Percentiles rank a stretch among this genome's conserved stretches.
These are phyloP conservation scores for Brachypalpus laphriformis DNA, from an alignment of 2,888 invertebrate genomes.

Conservation along the genomic window DNA sequence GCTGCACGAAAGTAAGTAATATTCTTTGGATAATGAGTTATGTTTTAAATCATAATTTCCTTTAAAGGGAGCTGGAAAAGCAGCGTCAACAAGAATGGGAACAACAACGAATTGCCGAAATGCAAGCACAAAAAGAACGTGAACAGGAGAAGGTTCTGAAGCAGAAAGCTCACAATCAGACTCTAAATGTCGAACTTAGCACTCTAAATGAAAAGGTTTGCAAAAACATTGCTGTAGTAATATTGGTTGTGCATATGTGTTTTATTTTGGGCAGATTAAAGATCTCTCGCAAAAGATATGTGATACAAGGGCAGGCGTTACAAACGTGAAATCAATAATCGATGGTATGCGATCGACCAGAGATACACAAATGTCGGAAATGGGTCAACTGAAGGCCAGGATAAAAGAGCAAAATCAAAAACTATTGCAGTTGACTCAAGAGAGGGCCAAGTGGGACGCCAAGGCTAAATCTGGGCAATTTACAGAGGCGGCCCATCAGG, in stretches of 20 bases:
- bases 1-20: constrained; percentile 85
- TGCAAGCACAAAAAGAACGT: constrained; percentile 92
- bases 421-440: constrained; percentile 91
- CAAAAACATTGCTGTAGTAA: neutral
- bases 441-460: constrained; percentile 91
- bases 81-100: constrained; percentile 98
- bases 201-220: constrained; percentile 83
- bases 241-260: neutral
- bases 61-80: constrained; percentile 92
- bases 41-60: neutral
- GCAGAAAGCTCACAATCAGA: constrained; percentile 94
- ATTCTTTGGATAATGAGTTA: neutral
- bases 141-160: constrained; percentile 93
- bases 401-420: constrained; percentile 93
- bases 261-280: constrained; percentile 85
- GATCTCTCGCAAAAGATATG: constrained; percentile 92
- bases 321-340: constrained; percentile 96
- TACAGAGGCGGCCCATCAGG: constrained; percentile 83
- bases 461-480: constrained; percentile 83
- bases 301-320: constrained; percentile 93
- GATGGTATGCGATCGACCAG: constrained; percentile 97
- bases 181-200: constrained; percentile 90
- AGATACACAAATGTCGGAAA: constrained; percentile 94
- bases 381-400: constrained; percentile 91
- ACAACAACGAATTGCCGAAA: constrained; percentile 92